These are phyloP conservation scores for Stichopus chloronotus DNA, from an alignment of 35 echinoderm and acorn worm species.

Conservation along the genomic window DNA sequence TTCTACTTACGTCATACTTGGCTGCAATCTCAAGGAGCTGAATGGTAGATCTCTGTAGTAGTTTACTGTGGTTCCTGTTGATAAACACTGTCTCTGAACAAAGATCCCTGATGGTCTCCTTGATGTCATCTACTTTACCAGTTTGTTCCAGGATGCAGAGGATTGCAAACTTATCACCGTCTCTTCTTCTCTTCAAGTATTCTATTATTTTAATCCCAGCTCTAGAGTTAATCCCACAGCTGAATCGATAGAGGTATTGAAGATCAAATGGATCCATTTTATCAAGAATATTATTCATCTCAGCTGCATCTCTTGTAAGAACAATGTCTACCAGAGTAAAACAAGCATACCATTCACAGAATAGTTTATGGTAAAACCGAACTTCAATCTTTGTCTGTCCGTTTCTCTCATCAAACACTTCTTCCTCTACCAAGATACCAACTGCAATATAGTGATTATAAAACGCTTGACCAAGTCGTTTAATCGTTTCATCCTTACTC, in stretches of 20 bases:
- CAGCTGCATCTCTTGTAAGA: too few relatives aligned
- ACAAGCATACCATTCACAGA: too few relatives aligned
- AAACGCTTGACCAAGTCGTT: too few relatives aligned
- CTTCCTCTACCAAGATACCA: too few relatives aligned
- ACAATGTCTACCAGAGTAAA: too few relatives aligned
- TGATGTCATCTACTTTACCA: background rate
- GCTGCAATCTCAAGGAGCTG: constrained; percentile 28
- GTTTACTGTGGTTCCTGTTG: background rate
- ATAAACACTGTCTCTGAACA: background rate
- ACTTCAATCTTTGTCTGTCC: background rate
- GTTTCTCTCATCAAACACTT: too few relatives aligned
- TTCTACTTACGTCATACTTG: background rate
- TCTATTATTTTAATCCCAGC: background rate
- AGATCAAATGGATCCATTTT: too few relatives aligned
- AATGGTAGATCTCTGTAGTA: constrained; percentile 12
- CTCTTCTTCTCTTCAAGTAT: background rate
- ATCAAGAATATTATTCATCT: too few relatives aligned
- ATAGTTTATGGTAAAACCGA: constrained; percentile 23
- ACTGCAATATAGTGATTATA: too few relatives aligned
- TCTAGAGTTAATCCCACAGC: too few relatives aligned
- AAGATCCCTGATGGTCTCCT: background rate
- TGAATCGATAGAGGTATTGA: too few relatives aligned
- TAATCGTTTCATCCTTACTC: too few relatives aligned
- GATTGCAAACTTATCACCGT: background rate
- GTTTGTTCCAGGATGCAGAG: background rate